Conservation (phyloP, 2,797 vertebrate species). For the Rhadinocentrus ornatus region DNA sequence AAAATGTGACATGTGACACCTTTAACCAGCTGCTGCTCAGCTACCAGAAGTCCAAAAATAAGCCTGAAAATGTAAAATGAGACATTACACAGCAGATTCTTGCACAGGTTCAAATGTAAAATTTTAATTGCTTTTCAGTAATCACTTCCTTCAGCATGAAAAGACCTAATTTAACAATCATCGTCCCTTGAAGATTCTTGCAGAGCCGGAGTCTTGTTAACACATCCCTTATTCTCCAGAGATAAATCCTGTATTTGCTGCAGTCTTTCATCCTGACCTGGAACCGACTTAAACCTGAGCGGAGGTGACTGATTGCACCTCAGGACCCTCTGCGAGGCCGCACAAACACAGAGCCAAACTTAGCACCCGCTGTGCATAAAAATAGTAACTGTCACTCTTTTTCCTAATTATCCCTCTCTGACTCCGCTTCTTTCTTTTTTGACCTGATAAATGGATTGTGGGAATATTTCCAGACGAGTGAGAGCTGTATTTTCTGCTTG, state of each 20-base stretch:
- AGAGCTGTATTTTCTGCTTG: conserved; percentile 33
- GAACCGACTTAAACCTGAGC: conserved; percentile 30
- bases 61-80: background rate
- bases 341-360: conserved; percentile 33
- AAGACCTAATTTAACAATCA: background rate
- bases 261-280: conserved; percentile 27
- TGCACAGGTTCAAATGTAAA: background rate
- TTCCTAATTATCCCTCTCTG: conserved; percentile 29
- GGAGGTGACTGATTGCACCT: conserved; percentile 38
- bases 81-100: background rate
- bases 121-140: background rate
- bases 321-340: conserved; percentile 17
- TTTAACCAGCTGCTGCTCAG: background rate
- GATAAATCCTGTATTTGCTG: conserved; percentile 11
- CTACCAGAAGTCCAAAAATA: background rate
- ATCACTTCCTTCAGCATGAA: background rate
- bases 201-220: background rate
- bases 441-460: conserved; percentile 39
- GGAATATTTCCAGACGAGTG: conserved; percentile 40
- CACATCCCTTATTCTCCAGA: background rate
- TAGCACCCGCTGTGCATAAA: conserved; percentile 31
- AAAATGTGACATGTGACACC: background rate
- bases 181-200: background rate
- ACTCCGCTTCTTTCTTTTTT: conserved; percentile 11
- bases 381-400: conserved; percentile 55